Evolutionary conservation across 2,888 invertebrate genomes (phyloP).

Genomic region (Cecidostiba fungosa): DNA sequence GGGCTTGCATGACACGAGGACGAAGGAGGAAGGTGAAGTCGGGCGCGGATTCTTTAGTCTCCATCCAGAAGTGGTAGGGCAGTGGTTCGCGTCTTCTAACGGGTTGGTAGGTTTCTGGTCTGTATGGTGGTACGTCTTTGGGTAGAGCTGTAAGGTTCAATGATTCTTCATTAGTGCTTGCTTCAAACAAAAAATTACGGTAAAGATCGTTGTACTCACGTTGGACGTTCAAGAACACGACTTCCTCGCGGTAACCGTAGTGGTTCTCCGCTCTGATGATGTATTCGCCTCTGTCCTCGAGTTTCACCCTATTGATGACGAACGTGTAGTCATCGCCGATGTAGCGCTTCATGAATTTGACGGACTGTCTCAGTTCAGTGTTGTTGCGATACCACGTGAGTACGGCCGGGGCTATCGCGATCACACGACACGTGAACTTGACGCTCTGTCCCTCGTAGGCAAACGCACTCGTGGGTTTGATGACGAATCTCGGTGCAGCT

Average conservation of each 20-base stretch:
- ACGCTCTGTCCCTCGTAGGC: conserved; percentile 98
- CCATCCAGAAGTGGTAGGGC: conserved; percentile 94
- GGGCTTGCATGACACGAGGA: conserved; percentile 98
- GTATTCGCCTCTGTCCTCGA: conserved; percentile 98
- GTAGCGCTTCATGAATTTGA: conserved; percentile 99
- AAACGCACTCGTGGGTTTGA: conserved; percentile 96
- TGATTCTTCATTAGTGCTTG: background rate
- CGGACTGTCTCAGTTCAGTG: conserved; percentile 95
- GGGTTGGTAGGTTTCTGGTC: conserved; percentile 85
- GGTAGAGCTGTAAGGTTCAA: conserved; percentile 84
- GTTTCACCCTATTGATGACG: conserved; percentile 96
- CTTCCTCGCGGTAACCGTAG: conserved; percentile 97
- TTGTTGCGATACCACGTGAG: conserved; percentile 98
- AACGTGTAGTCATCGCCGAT: conserved; percentile 98
- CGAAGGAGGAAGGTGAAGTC: conserved; percentile 99
- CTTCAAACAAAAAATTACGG: conserved; percentile 25
- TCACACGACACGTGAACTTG: conserved; percentile 98
- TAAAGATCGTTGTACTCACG: conserved; percentile 83
- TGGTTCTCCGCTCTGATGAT: conserved; percentile 98
- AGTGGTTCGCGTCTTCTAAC: conserved; percentile 90
- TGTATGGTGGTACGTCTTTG: conserved; percentile 86
- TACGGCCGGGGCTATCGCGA: conserved; percentile 96
- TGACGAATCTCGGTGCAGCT: conserved; percentile 98
- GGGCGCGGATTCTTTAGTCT: conserved; percentile 95
- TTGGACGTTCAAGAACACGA: conserved; percentile 97